Evolutionary conservation across 2,888 invertebrate species (phyloP).

Genomic region (Hofmannophila pseudospretella): DNA sequence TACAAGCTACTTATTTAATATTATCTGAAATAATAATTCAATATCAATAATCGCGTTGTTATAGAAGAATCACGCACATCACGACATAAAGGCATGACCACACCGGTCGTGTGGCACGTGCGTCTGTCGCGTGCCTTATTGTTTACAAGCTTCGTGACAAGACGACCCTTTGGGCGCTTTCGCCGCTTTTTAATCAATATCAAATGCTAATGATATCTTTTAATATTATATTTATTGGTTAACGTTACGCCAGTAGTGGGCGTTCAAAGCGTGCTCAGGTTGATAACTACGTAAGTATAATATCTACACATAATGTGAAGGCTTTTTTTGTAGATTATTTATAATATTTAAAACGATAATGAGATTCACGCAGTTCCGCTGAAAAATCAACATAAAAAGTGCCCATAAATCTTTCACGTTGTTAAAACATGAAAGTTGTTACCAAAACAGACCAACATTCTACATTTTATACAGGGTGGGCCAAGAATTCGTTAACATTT

Average conservation of each 20-base stretch:
- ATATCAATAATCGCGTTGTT: slow-evolving; percentile 13
- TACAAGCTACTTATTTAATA: too few species aligned
- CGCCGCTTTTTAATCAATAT: slow-evolving; percentile 26
- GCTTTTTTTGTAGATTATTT: too few species aligned
- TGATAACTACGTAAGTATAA: neutral
- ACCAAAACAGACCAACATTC: too few species aligned
- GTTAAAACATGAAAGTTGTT: too few species aligned
- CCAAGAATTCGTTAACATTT: too few species aligned
- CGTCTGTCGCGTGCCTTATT: slow-evolving; percentile 50
- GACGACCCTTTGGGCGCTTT: slow-evolving; percentile 17
- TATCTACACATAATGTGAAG: too few species aligned
- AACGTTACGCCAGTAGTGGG: neutral
- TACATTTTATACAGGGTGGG: too few species aligned
- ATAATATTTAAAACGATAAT: too few species aligned
- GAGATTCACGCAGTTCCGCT: too few species aligned
- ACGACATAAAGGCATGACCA: slow-evolving; percentile 53
- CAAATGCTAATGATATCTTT: slow-evolving; percentile 18
- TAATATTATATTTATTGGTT: slow-evolving; percentile 2
- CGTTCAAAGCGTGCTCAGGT: neutral
- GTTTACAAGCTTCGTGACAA: slow-evolving; percentile 16
- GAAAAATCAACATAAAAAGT: too few species aligned
- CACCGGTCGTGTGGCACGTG: slow-evolving; percentile 44
- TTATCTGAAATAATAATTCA: neutral
- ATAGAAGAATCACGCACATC: slow-evolving; percentile 35
- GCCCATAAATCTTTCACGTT: too few species aligned